A percentile compares a stretch with the other conserved stretches of the same genome.
Evolutionary conservation across 2,888 invertebrate species (phyloP).

Genomic region (Ormyrus pomaceus): DNA sequence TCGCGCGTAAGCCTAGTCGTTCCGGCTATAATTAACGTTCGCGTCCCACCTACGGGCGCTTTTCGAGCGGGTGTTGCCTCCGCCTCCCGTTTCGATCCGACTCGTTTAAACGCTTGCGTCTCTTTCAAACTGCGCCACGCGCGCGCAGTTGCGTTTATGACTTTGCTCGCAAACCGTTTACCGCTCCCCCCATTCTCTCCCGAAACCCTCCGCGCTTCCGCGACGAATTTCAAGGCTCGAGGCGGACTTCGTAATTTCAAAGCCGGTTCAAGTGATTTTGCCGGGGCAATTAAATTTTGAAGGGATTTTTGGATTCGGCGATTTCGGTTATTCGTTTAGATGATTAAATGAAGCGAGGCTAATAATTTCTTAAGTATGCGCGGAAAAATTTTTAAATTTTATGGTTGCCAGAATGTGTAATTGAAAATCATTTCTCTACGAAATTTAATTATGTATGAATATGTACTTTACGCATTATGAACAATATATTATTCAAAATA

Average conservation of each 20-base stretch:
- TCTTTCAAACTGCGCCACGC: neutral
- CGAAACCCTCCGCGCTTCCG: neutral
- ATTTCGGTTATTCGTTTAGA: too few species aligned
- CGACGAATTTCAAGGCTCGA: conserved; percentile 12
- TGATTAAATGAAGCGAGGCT: too few species aligned
- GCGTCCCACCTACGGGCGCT: conserved; percentile 7
- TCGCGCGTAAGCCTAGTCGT: conserved; percentile 31
- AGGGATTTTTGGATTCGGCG: neutral
- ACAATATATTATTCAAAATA: too few species aligned
- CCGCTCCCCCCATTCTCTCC: conserved; percentile 18
- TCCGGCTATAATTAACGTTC: conserved; percentile 42
- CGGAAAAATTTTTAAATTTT: too few species aligned
- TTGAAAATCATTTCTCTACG: too few species aligned
- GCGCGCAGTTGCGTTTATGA: conserved; percentile 44
- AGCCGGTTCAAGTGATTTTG: conserved; percentile 18
- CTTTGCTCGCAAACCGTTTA: conserved; percentile 42
- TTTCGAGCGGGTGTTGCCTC: conserved; percentile 2
- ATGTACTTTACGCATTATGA: too few species aligned
- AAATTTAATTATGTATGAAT: too few species aligned
- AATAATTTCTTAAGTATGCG: too few species aligned
- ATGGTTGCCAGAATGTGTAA: too few species aligned
- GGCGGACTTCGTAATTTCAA: conserved; percentile 28
- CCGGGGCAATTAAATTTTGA: too few species aligned
- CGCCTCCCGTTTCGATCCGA: conserved; percentile 31
- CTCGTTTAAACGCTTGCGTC: conserved; percentile 42